Evolutionary conservation across 2,797 vertebrate species (phyloP).

Genomic region (Sus cebifrons): DNA sequence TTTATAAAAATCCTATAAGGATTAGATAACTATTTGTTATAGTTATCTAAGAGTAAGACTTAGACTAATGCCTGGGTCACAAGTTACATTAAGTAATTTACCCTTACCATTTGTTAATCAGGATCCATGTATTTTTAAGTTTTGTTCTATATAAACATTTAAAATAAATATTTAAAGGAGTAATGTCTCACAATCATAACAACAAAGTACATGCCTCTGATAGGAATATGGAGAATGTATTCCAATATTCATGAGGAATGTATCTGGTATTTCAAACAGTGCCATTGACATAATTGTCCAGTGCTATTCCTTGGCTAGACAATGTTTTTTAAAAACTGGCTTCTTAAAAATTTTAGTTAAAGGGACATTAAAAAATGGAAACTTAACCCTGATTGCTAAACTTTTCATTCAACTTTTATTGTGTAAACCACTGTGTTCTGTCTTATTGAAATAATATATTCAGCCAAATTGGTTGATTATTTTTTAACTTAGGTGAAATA

Average conservation of each 20-base stretch:
- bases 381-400: neutral
- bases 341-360: neutral
- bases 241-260: neutral
- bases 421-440: neutral
- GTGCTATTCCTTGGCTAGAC: neutral
- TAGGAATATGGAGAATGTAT: neutral
- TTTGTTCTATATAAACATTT: neutral
- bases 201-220: neutral
- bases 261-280: neutral
- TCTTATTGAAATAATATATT: neutral
- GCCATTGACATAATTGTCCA: neutral
- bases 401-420: neutral
- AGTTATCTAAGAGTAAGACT: neutral
- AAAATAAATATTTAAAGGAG: neutral
- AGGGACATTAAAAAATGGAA: neutral
- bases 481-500: constrained; percentile 51
- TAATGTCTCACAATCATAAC: neutral
- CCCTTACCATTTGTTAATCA: neutral
- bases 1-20: neutral
- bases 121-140: neutral
- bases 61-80: neutral
- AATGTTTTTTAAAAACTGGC: neutral
- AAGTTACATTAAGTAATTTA: neutral
- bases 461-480: neutral
- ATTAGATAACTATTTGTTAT: neutral